Base-by-base conservation (phyloP, 2,888 invertebrate genomes). In the Cecidostiba fungosa region DNA sequence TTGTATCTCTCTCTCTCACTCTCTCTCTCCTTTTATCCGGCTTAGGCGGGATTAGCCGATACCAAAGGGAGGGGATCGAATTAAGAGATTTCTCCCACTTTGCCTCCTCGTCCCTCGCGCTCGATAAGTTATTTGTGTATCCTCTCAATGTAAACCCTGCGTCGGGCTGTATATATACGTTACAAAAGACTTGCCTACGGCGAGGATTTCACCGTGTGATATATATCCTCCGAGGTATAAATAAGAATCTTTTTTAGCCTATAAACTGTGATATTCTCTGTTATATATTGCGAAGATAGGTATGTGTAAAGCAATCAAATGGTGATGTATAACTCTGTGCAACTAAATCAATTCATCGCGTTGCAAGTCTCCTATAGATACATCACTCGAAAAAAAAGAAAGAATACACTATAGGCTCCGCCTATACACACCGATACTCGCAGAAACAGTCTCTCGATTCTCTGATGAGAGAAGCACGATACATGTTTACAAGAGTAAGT, bases 251-350 rank as follows among this genome's bases (percentile, higher is more conserved):
- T 39, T 8, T 39, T 39, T 10, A 39, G 8, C 39, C 10, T 10
- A 43, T 1, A 43, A 43, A 43, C 10, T 43, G 12, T 12, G 43
- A 43, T 43, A 12, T n/a, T n/a, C 10, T 43, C 12, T 43, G 10
- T 43, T 10, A 12, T 12, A 43, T 1, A 1, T 43, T n/a, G n/a
- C 10, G 43, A 43, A 43, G 43, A 43, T 43, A 43, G 8, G 43
- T 43, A 36, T 39, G 23, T 62, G 62, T 59, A 77, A 77, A 77
- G 77, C 77, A 77, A 77, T 77, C 59, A 77, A 77, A 77, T 77
- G 29, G 29, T 54, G 69, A 29, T 26, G 14, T 6, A 19, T 26
- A 26, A 4, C 54, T 19, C 54, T 19, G 3, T 54, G 19, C 19
- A n/a, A 16, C 16, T n/a, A n/a, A 3, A 54, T 54, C 62, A 77